Base-by-base conservation (phyloP, 2,888 invertebrate genomes). In the Steinernema carpocapsae region DNA sequence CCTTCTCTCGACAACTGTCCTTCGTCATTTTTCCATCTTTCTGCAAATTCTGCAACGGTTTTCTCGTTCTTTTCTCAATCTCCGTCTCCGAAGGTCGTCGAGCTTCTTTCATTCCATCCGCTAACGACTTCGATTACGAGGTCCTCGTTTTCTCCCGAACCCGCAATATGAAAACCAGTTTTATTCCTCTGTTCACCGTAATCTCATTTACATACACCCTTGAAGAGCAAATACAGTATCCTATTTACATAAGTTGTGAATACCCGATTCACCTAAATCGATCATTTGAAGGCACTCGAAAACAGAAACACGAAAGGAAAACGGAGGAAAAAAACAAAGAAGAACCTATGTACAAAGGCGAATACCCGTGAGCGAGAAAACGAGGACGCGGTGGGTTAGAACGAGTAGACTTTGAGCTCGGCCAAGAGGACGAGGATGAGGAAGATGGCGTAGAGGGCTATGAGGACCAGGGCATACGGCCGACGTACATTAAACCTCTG, bases 371-470 rank as follows among this genome's bases (percentile, higher is more conserved):
- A 29, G 17, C 17, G 64, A 32, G 10, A 56, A 48, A 48, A 14
- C 29, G 37, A 26, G 64, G 32, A 17, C 17, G 17, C 17, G 17
- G 29, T 1, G 17, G 64, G 17, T 32, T 29, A 64, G 64, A 64
- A 64, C 4, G 64, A 64, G 64, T 64, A 64, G 32, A 80, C 79
- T 46, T 78, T 74, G 64, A 76, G 75, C 32, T 78, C 80, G 29
- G 78, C 76, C 32, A 80, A 76, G 32, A 76, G 72, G 37, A 77
- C 76, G 51, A 80, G 75, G 2, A 79, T 73, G 0, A 80, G 71
- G 74, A 79, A 80, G 17, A 73, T 70, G 26, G 72, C 74, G 59
- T 78, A 80, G 42, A 79, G 75, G 42, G 73, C 72, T 43, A 77
- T 76, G 10, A 80, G 77, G 17, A 46, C 75, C 4, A 76, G 74